A percentile compares a stretch with the other conserved stretches of the same genome.
Conservation (phyloP, 2,888 invertebrate genomes). For the Drosophila neoperkinsi region DNA sequence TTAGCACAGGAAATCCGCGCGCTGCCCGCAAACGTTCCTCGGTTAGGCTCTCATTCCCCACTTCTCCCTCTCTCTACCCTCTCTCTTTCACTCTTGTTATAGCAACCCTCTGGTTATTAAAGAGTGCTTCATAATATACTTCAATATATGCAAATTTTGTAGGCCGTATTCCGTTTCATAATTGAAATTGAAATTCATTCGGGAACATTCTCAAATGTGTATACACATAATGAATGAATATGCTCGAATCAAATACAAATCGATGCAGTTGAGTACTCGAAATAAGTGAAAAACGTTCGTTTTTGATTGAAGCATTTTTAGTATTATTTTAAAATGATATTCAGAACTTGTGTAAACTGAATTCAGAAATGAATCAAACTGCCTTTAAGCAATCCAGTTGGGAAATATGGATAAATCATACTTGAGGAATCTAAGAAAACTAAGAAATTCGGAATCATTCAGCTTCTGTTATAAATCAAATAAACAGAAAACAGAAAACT, state of each 20-base stretch:
- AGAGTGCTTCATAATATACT: background rate
- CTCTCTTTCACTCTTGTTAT: background rate
- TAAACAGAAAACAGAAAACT: background rate
- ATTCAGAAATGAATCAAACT: background rate
- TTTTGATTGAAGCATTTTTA: background rate
- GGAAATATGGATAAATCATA: no score
- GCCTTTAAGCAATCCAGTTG: no score
- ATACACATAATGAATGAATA: background rate
- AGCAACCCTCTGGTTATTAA: background rate
- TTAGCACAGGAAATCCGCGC: constrained; percentile 52
- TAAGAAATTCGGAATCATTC: background rate
- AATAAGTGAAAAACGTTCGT: background rate
- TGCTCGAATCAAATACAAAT: background rate
- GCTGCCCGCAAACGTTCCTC: background rate
- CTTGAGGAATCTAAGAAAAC: background rate
- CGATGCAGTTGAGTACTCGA: background rate
- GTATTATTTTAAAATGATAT: background rate
- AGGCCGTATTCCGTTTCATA: background rate
- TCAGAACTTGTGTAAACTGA: background rate
- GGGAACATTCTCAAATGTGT: background rate
- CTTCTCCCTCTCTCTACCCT: background rate
- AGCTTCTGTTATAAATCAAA: no score
- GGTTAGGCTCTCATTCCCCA: background rate
- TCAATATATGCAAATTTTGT: background rate
- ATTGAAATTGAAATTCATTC: background rate